phyloP scores from a whole-genome alignment of 1,140 invertebrate species.

The Lerema accius region DNA sequence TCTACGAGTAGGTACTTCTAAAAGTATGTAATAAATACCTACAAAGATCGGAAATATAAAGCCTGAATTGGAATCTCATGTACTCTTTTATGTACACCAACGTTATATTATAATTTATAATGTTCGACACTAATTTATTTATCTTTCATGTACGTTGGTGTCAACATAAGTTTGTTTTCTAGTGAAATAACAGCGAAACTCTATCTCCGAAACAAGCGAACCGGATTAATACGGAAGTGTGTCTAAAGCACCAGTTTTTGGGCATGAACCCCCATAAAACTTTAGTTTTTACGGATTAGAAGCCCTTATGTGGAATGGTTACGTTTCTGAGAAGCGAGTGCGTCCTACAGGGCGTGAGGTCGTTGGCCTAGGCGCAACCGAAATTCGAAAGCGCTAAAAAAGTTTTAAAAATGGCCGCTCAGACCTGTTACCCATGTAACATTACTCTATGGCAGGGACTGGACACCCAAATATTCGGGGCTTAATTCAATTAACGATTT shows the following conservation, averaged over 20 bases:
- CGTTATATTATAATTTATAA: too few relatives aligned
- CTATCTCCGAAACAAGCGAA: not conserved
- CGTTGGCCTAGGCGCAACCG: conserved; percentile 76
- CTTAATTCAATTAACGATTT: conserved; percentile 23
- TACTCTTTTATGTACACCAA: too few relatives aligned
- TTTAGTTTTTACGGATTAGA: conserved; percentile 43
- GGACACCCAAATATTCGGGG: conserved; percentile 45
- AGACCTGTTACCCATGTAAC: conserved; percentile 78
- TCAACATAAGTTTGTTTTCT: too few relatives aligned
- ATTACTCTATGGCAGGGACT: conserved; percentile 78
- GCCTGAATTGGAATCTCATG: too few relatives aligned
- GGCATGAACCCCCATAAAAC: conserved; percentile 23
- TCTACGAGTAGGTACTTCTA: too few relatives aligned
- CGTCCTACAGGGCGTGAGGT: conserved; percentile 56
- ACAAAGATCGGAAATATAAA: too few relatives aligned
- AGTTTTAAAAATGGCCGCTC: conserved; percentile 70
- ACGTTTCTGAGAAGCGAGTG: conserved; percentile 42
- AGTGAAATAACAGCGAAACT: not conserved
- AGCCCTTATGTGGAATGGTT: conserved; percentile 44
- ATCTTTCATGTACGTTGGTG: too few relatives aligned
- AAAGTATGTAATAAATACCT: too few relatives aligned
- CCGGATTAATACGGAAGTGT: conserved; percentile 13
- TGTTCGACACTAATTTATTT: too few relatives aligned
- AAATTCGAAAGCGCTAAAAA: conserved; percentile 81
- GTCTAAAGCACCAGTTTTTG: conserved; percentile 19